These are phyloP conservation scores for Tetropium fuscum DNA, from an alignment of 2,888 invertebrate species.

Conservation along the genomic window DNA sequence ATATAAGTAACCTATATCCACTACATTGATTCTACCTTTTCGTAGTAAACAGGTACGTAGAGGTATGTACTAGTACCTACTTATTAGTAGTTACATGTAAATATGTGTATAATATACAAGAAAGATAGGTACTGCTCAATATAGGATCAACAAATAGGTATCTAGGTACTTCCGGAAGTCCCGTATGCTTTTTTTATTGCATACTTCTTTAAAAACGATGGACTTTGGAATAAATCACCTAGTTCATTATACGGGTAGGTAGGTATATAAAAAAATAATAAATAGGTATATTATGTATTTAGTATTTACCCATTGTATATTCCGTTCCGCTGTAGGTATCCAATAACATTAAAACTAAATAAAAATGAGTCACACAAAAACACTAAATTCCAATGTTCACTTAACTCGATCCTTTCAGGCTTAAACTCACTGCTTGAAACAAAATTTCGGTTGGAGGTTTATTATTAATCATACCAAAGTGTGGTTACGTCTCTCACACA, in stretches of 20 bases:
- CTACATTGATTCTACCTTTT: no score
- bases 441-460: conserved; percentile 35
- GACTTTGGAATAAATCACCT: background rate
- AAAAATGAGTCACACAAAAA: conserved; percentile 44
- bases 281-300: background rate
- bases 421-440: no score
- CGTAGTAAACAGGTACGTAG: no score
- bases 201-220: conserved; percentile 2
- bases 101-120: no score
- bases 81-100: no score
- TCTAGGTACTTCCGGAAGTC: no score
- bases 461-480: conserved; percentile 39
- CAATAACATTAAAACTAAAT: conserved; percentile 23
- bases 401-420: conserved; percentile 25
- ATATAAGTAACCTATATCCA: no score
- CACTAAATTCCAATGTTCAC: no score
- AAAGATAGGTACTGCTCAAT: no score
- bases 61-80: no score
- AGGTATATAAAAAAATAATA: conserved; percentile 2
- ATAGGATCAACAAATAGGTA: no score
- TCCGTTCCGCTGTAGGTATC: conserved; percentile 5
- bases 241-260: no score
- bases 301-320: conserved; percentile 34
- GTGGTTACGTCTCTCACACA: conserved; percentile 44
- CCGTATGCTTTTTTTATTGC: conserved; percentile 6